Percentiles rank a stretch among this genome's conserved stretches.
Conservation (phyloP, 2,888 invertebrate genomes). For the Brachypalpus laphriformis region DNA sequence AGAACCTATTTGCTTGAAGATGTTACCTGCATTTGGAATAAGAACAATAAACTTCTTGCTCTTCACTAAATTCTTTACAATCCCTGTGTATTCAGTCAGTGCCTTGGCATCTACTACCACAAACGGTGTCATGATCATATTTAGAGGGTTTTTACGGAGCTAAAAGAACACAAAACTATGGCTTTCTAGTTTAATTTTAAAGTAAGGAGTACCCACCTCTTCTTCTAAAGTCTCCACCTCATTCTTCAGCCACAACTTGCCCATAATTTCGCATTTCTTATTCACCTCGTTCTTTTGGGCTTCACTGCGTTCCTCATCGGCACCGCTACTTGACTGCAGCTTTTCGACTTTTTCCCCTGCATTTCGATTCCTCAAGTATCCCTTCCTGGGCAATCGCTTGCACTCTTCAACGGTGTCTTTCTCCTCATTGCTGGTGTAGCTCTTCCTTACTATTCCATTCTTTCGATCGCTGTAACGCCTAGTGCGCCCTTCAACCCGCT, state of each 20-base stretch:
- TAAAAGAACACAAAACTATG: constrained; percentile 58
- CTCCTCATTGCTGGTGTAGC: constrained; percentile 82
- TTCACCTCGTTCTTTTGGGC: constrained; percentile 77
- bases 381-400: constrained; percentile 81
- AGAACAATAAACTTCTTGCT: constrained; percentile 93
- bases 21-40: constrained; percentile 93
- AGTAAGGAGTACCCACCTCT: constrained; percentile 83
- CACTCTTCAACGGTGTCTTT: constrained; percentile 82
- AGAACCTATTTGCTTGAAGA: neutral
- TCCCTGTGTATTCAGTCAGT: constrained; percentile 89
- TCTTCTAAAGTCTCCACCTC: constrained; percentile 94
- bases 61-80: constrained; percentile 92
- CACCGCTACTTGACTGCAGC: constrained; percentile 81
- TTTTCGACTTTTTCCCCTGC: constrained; percentile 80
- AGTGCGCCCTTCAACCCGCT: constrained; percentile 81
- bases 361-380: constrained; percentile 81
- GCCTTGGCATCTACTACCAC: constrained; percentile 94
- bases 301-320: constrained; percentile 82
- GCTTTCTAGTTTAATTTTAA: neutral
- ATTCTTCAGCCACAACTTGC: constrained; percentile 93
- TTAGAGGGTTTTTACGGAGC: constrained; percentile 80
- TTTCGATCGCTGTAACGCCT: constrained; percentile 82
- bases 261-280: constrained; percentile 86
- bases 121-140: constrained; percentile 89
- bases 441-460: constrained; percentile 81